A percentile compares a stretch with the other conserved stretches of the same genome.
Conservation (phyloP, 2,797 vertebrate genomes). For the Enteromius viviparus region DNA sequence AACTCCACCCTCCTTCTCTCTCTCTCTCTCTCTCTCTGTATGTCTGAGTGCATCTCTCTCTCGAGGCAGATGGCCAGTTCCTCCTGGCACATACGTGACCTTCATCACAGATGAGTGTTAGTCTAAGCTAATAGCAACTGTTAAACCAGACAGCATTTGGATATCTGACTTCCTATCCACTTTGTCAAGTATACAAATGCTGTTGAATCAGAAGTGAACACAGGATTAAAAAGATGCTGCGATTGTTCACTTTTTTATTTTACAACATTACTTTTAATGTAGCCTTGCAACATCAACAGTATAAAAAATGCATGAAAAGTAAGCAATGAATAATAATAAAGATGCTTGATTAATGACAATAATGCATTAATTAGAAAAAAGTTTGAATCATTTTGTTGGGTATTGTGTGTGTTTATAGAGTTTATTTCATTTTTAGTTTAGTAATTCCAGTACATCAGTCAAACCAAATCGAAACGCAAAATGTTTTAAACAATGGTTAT, state of each 20-base stretch:
- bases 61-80: not conserved
- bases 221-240: too few relatives aligned
- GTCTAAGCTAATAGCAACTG: slow-evolving; percentile 12
- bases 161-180: not conserved
- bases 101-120: slow-evolving; percentile 20
- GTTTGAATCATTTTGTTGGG: not conserved
- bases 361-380: not conserved
- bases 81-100: not conserved
- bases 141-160: not conserved
- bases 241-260: not conserved
- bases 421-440: not conserved
- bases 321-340: not conserved
- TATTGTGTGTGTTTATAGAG: not conserved
- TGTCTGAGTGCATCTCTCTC: not conserved
- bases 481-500: not conserved
- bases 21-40: not conserved
- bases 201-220: not conserved
- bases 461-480: too few relatives aligned
- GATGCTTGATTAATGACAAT: not conserved
- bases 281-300: not conserved
- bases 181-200: not conserved
- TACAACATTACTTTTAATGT: not conserved
- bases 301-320: not conserved
- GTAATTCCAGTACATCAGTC: too few relatives aligned
- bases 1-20: slow-evolving; percentile 7